phyloP scores from a whole-genome alignment of 2,113 vertebrate genomes.

The Sapayoa aenigma region DNA sequence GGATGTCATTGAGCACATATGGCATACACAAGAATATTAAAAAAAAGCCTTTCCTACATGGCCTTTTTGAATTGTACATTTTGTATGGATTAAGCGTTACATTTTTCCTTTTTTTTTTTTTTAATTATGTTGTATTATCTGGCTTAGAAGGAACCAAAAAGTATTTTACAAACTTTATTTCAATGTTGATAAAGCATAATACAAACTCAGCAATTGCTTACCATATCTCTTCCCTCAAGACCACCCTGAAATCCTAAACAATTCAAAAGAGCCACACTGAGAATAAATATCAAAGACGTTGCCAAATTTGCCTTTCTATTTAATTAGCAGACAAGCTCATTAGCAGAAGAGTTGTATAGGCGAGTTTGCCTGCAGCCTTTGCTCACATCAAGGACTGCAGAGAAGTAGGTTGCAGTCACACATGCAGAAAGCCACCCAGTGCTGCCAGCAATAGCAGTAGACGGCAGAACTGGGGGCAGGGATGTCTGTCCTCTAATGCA shows the following conservation, averaged over 20 bases:
- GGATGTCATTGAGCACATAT: not conserved
- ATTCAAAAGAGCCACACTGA: not conserved
- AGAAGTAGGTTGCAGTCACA: slow-evolving; percentile 52
- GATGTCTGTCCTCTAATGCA: slow-evolving; percentile 14
- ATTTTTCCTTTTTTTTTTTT: not conserved
- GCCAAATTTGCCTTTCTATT: not conserved
- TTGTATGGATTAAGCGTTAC: not conserved
- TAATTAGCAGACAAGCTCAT: slow-evolving; percentile 57
- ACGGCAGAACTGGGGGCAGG: not conserved
- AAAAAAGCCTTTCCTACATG: not conserved
- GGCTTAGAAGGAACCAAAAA: slow-evolving; percentile 11
- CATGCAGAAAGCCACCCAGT: not conserved
- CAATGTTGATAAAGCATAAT: slow-evolving; percentile 37
- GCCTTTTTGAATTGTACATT: not conserved
- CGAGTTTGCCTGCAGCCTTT: slow-evolving; percentile 45
- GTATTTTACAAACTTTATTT: slow-evolving; percentile 30
- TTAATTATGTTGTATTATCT: not conserved
- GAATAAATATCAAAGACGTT: slow-evolving; percentile 58
- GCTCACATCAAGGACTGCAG: slow-evolving; percentile 12
- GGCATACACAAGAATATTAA: not conserved
- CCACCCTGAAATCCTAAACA: slow-evolving; percentile 62
- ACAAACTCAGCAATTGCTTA: slow-evolving; percentile 22
- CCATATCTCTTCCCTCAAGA: not conserved
- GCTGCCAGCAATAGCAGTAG: slow-evolving; percentile 19
- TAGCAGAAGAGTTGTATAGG: slow-evolving; percentile 21